Conservation (phyloP, 2,797 vertebrate genomes). For the Coranthus polyacanthus region DNA sequence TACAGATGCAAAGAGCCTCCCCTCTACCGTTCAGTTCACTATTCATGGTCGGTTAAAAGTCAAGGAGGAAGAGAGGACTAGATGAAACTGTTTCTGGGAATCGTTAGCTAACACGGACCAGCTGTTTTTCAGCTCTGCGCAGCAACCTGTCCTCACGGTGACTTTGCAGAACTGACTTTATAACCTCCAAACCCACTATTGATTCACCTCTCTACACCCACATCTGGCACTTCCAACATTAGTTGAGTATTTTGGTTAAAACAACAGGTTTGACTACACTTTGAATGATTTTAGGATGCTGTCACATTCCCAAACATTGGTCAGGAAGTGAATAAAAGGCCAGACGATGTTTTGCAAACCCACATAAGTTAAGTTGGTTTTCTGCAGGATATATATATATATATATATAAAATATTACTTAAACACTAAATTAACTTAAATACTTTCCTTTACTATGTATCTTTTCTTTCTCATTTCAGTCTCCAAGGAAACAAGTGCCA, state of each 20-base stretch:
- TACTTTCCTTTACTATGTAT: background rate
- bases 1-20: conserved; percentile 29
- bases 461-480: conserved; percentile 75
- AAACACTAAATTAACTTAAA: no score
- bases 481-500: conserved; percentile 93
- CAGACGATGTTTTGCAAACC: conserved; percentile 11
- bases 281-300: background rate
- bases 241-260: conserved; percentile 14
- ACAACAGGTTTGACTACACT: background rate
- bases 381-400: no score
- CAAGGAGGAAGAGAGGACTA: conserved; percentile 68
- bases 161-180: conserved; percentile 53
- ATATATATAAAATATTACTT: no score
- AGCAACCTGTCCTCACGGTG: conserved; percentile 66
- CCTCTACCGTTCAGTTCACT: conserved; percentile 52
- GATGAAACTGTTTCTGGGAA: conserved; percentile 81
- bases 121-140: conserved; percentile 76
- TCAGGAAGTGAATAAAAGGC: conserved; percentile 9
- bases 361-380: no score
- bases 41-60: conserved; percentile 58
- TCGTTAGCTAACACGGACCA: conserved; percentile 74
- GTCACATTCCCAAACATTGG: background rate
- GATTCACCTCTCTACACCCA: conserved; percentile 18
- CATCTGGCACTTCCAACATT: conserved; percentile 13
- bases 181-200: conserved; percentile 47